Conservation (phyloP, 2,797 vertebrate genomes). For the Anolis apletophallus region DNA sequence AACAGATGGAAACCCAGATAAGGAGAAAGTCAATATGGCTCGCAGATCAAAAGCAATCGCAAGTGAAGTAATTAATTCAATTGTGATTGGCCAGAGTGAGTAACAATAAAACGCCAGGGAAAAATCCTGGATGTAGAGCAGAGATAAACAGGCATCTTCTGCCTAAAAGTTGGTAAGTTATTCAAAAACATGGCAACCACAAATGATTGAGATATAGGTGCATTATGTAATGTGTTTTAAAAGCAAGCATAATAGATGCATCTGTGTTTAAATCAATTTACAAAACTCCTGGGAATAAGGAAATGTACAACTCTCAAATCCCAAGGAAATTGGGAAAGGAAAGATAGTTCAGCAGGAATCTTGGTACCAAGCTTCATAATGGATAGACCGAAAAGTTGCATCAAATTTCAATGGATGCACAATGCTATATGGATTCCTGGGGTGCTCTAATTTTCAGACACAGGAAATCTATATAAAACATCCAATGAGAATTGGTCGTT, state of each 20-base stretch:
- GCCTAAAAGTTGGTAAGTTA: neutral
- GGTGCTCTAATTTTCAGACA: neutral
- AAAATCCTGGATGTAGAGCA: neutral
- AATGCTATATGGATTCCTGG: neutral
- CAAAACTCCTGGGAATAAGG: neutral
- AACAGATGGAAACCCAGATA: conserved; percentile 14
- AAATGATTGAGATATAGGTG: neutral
- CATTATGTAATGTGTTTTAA: neutral
- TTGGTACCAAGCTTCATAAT: neutral
- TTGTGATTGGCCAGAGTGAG: neutral
- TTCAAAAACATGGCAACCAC: neutral
- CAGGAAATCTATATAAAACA: neutral
- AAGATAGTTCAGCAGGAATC: neutral
- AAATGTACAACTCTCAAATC: neutral
- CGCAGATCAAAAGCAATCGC: conserved; percentile 25
- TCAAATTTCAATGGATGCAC: conserved; percentile 7
- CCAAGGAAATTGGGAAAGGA: neutral
- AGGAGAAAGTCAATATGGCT: conserved; percentile 17
- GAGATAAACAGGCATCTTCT: neutral
- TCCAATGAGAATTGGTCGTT: neutral
- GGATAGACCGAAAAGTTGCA: neutral
- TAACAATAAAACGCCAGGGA: neutral
- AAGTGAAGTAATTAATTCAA: conserved; percentile 28
- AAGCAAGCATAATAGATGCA: neutral
- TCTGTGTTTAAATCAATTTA: neutral